phyloP scores from a whole-genome alignment of 2,888 invertebrate species.

The Endotricha flammealis region DNA sequence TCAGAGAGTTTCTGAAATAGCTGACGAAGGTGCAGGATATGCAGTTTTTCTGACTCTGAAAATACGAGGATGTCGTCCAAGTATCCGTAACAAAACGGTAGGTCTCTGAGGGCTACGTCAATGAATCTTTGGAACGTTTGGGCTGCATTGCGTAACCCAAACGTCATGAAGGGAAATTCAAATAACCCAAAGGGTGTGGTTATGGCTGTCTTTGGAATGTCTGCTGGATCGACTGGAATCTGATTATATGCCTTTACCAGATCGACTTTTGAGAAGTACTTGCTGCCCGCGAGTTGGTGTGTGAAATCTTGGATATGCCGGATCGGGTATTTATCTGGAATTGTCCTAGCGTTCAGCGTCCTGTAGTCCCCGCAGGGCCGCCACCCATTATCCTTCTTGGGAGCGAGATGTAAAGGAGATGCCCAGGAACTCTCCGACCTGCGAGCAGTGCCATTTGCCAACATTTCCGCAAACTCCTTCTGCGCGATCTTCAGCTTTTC shows the following conservation, averaged over 20 bases:
- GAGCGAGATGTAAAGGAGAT: constrained; percentile 14
- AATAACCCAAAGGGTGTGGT: too few species aligned
- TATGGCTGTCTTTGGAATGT: too few species aligned
- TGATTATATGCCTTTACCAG: constrained; percentile 17
- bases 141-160: too few species aligned
- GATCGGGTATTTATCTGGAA: constrained; percentile 20
- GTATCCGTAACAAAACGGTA: too few species aligned
- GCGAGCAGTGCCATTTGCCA: constrained; percentile 8
- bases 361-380: constrained; percentile 20
- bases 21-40: too few species aligned
- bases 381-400: constrained; percentile 17
- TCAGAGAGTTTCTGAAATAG: too few species aligned
- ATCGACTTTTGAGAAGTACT: constrained; percentile 14
- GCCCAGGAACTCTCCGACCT: constrained; percentile 13
- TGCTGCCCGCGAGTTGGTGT: constrained; percentile 15
- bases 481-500: constrained; percentile 7
- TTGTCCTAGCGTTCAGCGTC: constrained; percentile 17
- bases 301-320: constrained; percentile 19
- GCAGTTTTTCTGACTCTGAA: too few species aligned
- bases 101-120: too few species aligned
- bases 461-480: constrained; percentile 12
- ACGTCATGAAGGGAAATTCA: too few species aligned
- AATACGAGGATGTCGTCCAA: too few species aligned
- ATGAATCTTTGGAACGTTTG: too few species aligned
- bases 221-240: too few species aligned